phyloP scores from a whole-genome alignment of 2,888 invertebrate genomes.

The Crocallis elinguaria region DNA sequence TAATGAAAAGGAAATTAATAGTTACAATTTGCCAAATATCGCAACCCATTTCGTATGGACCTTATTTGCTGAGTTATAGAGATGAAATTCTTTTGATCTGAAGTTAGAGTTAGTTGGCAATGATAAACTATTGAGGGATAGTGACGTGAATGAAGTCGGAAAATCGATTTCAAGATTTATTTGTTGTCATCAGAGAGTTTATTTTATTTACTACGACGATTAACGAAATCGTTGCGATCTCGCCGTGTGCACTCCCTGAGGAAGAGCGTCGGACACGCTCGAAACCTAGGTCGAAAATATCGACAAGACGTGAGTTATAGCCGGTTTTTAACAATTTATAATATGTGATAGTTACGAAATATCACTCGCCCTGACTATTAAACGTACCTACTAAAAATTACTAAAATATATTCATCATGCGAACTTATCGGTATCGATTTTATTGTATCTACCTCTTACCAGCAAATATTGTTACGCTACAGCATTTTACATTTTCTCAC shows the following conservation, averaged over 20 bases:
- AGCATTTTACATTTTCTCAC: background rate
- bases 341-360: too few species aligned
- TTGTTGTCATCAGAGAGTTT: constrained; percentile 21
- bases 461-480: background rate
- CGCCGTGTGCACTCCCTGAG: too few species aligned
- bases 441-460: background rate
- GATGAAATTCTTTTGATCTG: constrained; percentile 35
- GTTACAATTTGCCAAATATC: constrained; percentile 55
- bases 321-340: too few species aligned
- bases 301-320: too few species aligned
- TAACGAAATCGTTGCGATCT: too few species aligned
- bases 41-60: constrained; percentile 16
- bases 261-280: too few species aligned
- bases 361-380: too few species aligned
- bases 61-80: constrained; percentile 39
- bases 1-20: constrained; percentile 80
- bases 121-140: constrained; percentile 55
- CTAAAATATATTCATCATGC: too few species aligned
- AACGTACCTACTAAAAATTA: too few species aligned
- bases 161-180: constrained; percentile 51
- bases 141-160: constrained; percentile 48
- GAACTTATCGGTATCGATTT: too few species aligned
- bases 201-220: background rate
- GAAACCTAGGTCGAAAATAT: too few species aligned
- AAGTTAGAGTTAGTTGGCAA: constrained; percentile 28